Conservation (phyloP, 2,888 invertebrate genomes). For the Cybosia mesomella region DNA sequence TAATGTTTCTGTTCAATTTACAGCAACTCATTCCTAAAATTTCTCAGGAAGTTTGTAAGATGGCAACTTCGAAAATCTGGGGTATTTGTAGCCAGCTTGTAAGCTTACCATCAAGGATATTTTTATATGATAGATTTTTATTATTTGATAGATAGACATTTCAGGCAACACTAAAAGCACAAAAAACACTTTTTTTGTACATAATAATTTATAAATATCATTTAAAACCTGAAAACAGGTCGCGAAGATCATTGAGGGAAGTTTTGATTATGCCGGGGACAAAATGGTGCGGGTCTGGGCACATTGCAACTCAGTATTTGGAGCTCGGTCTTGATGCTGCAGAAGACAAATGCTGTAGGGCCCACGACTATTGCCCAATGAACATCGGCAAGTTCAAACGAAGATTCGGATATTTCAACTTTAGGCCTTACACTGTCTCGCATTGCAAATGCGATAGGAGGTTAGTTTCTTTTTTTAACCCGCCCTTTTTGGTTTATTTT, state of each 20-base stretch:
- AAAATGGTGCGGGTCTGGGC: conserved; percentile 91
- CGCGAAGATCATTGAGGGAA: conserved; percentile 80
- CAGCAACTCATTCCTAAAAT: no score
- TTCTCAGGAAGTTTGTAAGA: no score
- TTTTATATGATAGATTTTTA: no score
- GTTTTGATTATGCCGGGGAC: conserved; percentile 89
- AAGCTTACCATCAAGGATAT: no score
- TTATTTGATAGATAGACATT: no score
- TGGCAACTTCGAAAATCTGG: no score
- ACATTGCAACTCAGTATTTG: conserved; percentile 86
- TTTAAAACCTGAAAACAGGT: conserved; percentile 66
- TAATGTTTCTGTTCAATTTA: no score
- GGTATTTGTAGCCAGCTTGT: no score
- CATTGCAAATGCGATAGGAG: conserved; percentile 93
- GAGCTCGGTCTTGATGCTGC: conserved; percentile 85
- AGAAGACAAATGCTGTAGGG: conserved; percentile 91
- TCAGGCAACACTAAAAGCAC: conserved; percentile 5
- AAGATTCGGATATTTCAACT: conserved; percentile 89
- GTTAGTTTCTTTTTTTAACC: conserved; percentile 80
- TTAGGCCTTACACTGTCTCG: conserved; percentile 90
- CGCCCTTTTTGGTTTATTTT: conserved; percentile 32
- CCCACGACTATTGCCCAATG: conserved; percentile 90
- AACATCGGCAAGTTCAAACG: conserved; percentile 88
- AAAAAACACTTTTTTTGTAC: not conserved
- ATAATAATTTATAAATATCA: conserved; percentile 11